Percentiles rank a stretch among this genome's conserved stretches.
These are phyloP conservation scores for Alcis repandata DNA, from an alignment of 2,888 invertebrate genomes.

Conservation along the genomic window DNA sequence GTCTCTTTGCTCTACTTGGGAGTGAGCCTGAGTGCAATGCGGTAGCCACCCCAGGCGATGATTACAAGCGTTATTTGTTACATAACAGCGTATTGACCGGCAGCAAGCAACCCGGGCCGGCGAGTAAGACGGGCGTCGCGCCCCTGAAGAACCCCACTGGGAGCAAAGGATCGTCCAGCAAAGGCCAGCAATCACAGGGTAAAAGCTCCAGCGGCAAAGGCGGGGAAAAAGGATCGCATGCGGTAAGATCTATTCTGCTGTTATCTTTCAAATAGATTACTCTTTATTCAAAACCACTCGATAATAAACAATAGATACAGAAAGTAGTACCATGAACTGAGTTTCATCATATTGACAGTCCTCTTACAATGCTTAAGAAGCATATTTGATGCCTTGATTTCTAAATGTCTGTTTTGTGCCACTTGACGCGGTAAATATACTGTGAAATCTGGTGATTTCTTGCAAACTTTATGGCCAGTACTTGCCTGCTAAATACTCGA, in stretches of 20 bases:
- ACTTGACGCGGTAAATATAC: too few relatives aligned
- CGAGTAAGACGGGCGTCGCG: constrained; percentile 82
- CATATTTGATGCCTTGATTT: background rate
- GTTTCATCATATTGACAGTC: too few relatives aligned
- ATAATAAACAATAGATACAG: background rate
- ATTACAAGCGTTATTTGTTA: constrained; percentile 36
- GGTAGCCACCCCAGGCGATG: background rate
- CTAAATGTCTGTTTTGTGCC: background rate
- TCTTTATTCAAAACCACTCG: too few relatives aligned
- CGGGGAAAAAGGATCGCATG: constrained; percentile 65
- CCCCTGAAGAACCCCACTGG: constrained; percentile 68
- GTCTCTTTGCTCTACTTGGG: background rate
- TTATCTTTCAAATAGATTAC: too few relatives aligned
- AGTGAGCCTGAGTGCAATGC: background rate
- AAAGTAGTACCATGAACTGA: background rate
- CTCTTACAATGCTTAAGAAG: too few relatives aligned
- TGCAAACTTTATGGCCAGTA: background rate
- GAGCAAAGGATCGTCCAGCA: constrained; percentile 66
- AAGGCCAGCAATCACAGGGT: constrained; percentile 63
- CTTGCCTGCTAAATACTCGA: too few relatives aligned
- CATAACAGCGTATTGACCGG: constrained; percentile 71
- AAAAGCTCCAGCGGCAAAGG: constrained; percentile 67
- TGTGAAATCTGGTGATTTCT: background rate
- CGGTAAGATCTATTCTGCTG: constrained; percentile 55
- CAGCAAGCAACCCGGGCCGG: constrained; percentile 84